Evolutionary conservation across 1,140 invertebrate species (phyloP), one percentile per base, ranked within the genome.

Genomic region (Zaprionus tsacasi): DNA sequence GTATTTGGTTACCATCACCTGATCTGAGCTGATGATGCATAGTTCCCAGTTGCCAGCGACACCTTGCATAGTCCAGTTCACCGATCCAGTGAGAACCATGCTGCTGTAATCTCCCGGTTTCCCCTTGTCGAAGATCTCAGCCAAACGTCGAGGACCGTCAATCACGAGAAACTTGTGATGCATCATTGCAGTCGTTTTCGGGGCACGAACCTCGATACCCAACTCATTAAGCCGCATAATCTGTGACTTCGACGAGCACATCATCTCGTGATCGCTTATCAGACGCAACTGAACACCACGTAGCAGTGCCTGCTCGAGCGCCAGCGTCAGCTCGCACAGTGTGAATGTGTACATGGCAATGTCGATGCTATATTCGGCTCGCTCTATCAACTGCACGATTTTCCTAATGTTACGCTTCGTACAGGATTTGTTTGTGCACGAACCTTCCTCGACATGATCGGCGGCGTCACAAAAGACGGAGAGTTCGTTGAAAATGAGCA

Each of bases 101-200:
- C 70, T 77, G 11, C 52, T 15, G 7, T 10, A 15, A 15, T 45
- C 40, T 15, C 6, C 7, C 3, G 40, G n/a, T 15, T 45, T 45
- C 8, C n/a, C 40, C 7, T 11, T 58, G 74, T 0, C 13, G 25
- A 66, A 10, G 2, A 88, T 43, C 30, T 83, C 65, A 17, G 66
- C 10, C 2, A 81, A 76, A 3, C 85, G 76, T 0, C 48, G 33
- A 0, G 30, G 50, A 0, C 70, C 77, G 21, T 92, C 91, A 3
- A 92, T 50, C 10, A 92, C 59, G 25, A 81, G 63, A 59, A 81
- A 92, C 52, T 92, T 92, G 72, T 92, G 85, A 63, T 92, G 91
- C 91, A 92, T 92, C 38, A 92, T 56, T 8, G 45, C 36, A 1
- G 76, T 63, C 11, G 43, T 69, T 6, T 12, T 38, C 1, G 82